Conservation (phyloP, 2,797 vertebrate genomes). For the Halcyon badia region DNA sequence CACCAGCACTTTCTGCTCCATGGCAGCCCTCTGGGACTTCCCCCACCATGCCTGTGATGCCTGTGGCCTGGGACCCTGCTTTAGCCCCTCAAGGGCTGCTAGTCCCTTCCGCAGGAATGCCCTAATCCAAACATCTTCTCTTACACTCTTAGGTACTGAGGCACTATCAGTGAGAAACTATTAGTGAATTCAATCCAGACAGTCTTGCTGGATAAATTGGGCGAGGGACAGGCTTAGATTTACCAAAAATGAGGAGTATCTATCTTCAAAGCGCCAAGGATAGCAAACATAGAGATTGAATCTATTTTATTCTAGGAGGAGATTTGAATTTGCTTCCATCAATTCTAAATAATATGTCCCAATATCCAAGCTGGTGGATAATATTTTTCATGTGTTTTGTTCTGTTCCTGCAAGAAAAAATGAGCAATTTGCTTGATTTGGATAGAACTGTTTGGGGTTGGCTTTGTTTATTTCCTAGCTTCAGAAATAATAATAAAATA, state of each 20-base stretch:
- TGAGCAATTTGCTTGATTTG: not conserved
- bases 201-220: not conserved
- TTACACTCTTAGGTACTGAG: fast-evolving
- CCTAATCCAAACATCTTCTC: not conserved
- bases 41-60: not conserved
- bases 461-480: not conserved
- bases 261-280: not conserved
- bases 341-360: not conserved
- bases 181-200: not conserved
- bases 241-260: not conserved
- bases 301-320: not conserved
- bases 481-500: not conserved
- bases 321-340: not conserved
- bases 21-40: fast-evolving
- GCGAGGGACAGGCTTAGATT: not conserved
- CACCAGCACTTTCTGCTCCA: not conserved
- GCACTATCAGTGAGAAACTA: not conserved
- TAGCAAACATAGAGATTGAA: not conserved
- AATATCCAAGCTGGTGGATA: not conserved
- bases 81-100: fast-evolving
- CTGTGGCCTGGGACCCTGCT: too few relatives aligned
- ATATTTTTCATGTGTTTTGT: not conserved
- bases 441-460: not conserved
- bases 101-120: not conserved
- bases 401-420: not conserved